phyloP scores from a whole-genome alignment of 2,888 invertebrate genomes.

The Leucoma salicis region DNA sequence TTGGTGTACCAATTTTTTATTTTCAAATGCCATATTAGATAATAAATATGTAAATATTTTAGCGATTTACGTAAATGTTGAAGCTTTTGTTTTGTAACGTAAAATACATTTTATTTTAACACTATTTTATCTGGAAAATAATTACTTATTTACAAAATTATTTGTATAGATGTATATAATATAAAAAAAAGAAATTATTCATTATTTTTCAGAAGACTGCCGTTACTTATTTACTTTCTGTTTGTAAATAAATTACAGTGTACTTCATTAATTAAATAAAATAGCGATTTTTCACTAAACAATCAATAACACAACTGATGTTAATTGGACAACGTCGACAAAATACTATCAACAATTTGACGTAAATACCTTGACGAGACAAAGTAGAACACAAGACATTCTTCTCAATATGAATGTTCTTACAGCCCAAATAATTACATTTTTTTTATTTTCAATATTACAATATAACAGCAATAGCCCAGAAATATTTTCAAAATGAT shows the following conservation, averaged over 20 bases:
- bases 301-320: conserved; percentile 42
- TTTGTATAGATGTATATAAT: conserved; percentile 59
- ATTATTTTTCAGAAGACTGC: conserved; percentile 77
- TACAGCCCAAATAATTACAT: conserved; percentile 65
- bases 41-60: conserved; percentile 69
- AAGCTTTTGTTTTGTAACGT: conserved; percentile 57
- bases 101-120: conserved; percentile 42
- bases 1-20: conserved; percentile 52
- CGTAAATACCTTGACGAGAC: conserved; percentile 48
- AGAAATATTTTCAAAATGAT: conserved; percentile 63
- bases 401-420: conserved; percentile 64
- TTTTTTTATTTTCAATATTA: conserved; percentile 46
- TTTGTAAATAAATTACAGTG: conserved; percentile 56
- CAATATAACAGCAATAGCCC: conserved; percentile 73
- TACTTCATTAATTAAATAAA: conserved; percentile 51
- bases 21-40: conserved; percentile 79
- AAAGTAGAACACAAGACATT: conserved; percentile 67
- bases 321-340: conserved; percentile 37
- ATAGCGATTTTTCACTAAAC: conserved; percentile 77
- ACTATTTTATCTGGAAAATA: conserved; percentile 51
- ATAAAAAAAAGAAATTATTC: conserved; percentile 45
- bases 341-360: conserved; percentile 41
- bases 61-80: conserved; percentile 64
- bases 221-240: conserved; percentile 62
- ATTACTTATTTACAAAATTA: conserved; percentile 70